A percentile compares a stretch with the other conserved stretches of the same genome.
These are phyloP conservation scores for Macropus fuliginosus DNA, from an alignment of 2,797 vertebrate species.

Conservation along the genomic window DNA sequence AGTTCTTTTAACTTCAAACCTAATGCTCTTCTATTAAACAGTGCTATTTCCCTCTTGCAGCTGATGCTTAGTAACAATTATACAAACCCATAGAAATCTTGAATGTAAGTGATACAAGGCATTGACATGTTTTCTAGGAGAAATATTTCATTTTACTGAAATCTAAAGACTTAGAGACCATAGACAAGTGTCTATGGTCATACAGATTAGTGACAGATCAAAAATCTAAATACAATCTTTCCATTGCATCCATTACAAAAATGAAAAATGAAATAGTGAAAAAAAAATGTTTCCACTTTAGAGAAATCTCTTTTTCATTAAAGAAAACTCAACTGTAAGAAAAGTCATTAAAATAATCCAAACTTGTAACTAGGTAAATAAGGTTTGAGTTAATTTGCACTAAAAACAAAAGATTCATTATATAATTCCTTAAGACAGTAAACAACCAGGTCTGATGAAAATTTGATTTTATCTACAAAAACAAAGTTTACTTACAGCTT, in stretches of 20 bases:
- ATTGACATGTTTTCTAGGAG: background rate
- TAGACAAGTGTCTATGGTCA: background rate
- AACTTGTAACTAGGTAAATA: constrained; percentile 34
- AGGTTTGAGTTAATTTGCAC: constrained; percentile 11
- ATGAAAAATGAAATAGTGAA: constrained; percentile 26
- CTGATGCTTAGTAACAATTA: background rate
- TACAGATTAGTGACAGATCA: background rate
- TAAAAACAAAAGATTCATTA: background rate
- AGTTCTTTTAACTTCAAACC: background rate
- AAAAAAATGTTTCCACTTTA: constrained; percentile 14
- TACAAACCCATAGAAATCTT: background rate
- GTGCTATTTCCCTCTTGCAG: background rate
- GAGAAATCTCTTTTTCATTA: constrained; percentile 19
- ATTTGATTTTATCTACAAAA: constrained; percentile 18
- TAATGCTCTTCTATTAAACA: background rate
- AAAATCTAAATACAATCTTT: background rate
- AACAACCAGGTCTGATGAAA: constrained; percentile 4
- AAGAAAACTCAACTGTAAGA: constrained; percentile 29
- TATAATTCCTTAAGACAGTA: background rate
- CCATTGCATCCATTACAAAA: background rate
- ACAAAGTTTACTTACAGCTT: background rate
- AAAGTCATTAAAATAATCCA: constrained; percentile 22
- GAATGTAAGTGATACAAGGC: no score
- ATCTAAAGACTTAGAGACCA: background rate
- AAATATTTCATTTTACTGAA: background rate